Evolutionary conservation across 2,113 vertebrate genomes (phyloP), one percentile per base, ranked within the genome.

Genomic region (Platichthys stellatus): DNA sequence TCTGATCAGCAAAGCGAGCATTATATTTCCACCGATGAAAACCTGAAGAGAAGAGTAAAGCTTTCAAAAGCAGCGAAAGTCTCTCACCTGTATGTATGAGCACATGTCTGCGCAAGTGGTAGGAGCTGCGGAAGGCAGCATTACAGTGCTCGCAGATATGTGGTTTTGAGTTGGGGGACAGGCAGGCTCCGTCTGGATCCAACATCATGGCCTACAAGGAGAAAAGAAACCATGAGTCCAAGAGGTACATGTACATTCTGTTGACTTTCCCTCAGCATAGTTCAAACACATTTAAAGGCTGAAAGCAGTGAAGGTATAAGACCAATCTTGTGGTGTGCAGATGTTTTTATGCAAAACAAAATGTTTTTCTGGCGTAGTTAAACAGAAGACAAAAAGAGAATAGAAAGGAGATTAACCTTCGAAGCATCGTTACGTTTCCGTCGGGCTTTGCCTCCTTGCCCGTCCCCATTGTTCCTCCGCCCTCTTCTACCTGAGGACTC

Each of bases 141-240:
- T 93, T 98, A 91, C 98, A 99, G 94, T 99, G 97, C 84, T 99
- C 97, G 78, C 98, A 99, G 92, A 99, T 96, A 82, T 99, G 98
- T 88, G 97, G 97, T 94, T 99, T 99, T 81, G 97, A 97, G 88
- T 93, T 98, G 62, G 97, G 96, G 90, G 96, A 98, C 57, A 96
- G 91, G 5, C 95, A 89, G 60, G 95, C 93, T 82, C 95, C 95
- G 67, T 98, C 97, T 60, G 91, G 95, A 76, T 97, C 97, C 85
- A 96, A 92, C 84, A 95, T 95, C 94, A 94, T 90, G 76, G 95
- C 92, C 94, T 97, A 75, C 1, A 64, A 67, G 24, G 20, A 64
- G 3, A 63, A 58, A 78, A 31, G 31, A 31, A 31, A 31, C 31
- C 31, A 31, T 31, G 31, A 31, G 31, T 31, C 31, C 5, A 7